phyloP scores from a whole-genome alignment of 2,888 invertebrate species.

The Nudaria mundana region DNA sequence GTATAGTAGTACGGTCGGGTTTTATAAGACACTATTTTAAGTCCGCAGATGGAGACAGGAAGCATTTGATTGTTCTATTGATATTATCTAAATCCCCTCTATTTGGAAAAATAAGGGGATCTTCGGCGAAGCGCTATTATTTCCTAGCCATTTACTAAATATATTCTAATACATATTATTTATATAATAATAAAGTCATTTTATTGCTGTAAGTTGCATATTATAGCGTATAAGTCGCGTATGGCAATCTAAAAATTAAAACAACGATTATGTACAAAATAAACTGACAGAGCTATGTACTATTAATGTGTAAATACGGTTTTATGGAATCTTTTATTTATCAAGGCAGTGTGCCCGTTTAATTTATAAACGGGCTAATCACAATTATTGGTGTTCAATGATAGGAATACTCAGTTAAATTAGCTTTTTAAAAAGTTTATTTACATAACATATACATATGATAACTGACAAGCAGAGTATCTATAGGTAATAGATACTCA shows the following conservation, averaged over 20 bases:
- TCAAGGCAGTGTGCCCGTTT: constrained; percentile 18
- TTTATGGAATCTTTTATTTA: constrained; percentile 42
- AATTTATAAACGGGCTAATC: constrained; percentile 18
- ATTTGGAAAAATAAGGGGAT: no score
- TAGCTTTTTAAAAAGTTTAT: constrained; percentile 65
- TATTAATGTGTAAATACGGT: constrained; percentile 28
- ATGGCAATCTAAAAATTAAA: constrained; percentile 43
- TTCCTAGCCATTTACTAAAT: no score
- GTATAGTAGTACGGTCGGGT: no score
- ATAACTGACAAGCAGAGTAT: constrained; percentile 65
- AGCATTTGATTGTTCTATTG: no score
- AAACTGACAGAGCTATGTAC: constrained; percentile 48
- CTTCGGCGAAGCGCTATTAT: no score
- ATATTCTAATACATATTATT: no score
- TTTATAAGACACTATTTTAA: constrained; percentile 13
- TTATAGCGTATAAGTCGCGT: no score
- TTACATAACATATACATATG: constrained; percentile 77
- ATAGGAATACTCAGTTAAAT: constrained; percentile 50
- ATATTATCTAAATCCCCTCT: no score
- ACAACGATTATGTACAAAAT: constrained; percentile 57
- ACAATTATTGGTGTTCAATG: constrained; percentile 35
- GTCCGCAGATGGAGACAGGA: no score
- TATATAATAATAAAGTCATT: no score
- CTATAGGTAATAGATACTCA: constrained; percentile 61
- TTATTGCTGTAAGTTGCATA: no score